phyloP scores from a whole-genome alignment of 2,888 invertebrate genomes.

The Petrophora chlorosata region DNA sequence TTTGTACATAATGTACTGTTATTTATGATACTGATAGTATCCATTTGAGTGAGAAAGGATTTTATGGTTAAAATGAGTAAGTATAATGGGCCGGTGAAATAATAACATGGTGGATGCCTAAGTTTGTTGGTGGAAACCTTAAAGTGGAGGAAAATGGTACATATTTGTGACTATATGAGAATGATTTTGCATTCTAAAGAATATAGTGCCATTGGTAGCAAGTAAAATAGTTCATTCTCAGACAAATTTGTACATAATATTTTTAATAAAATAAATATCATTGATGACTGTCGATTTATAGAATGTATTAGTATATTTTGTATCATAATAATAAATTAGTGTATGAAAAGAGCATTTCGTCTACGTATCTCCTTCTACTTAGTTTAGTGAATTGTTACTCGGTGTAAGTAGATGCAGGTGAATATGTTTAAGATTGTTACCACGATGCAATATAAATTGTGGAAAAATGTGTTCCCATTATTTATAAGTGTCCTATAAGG shows the following conservation, averaged over 20 bases:
- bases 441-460: constrained; percentile 55
- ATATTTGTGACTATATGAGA: constrained; percentile 65
- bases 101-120: constrained; percentile 9
- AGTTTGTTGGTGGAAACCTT: neutral
- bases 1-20: constrained; percentile 23
- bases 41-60: constrained; percentile 23
- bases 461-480: constrained; percentile 64
- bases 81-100: constrained; percentile 28
- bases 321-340: constrained; percentile 47
- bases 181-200: constrained; percentile 64
- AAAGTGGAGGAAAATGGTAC: constrained; percentile 57
- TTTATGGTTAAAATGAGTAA: constrained; percentile 37
- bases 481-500: constrained; percentile 63
- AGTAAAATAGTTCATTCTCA: constrained; percentile 53
- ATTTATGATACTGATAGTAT: constrained; percentile 27
- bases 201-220: constrained; percentile 72
- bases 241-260: constrained; percentile 74
- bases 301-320: constrained; percentile 48
- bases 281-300: constrained; percentile 48
- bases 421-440: constrained; percentile 70
- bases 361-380: constrained; percentile 56
- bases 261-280: constrained; percentile 61
- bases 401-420: constrained; percentile 68
- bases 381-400: constrained; percentile 61
- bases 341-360: constrained; percentile 58